These are phyloP conservation scores for Noctua fimbriata DNA, from an alignment of 2,888 invertebrate species.

Conservation along the genomic window DNA sequence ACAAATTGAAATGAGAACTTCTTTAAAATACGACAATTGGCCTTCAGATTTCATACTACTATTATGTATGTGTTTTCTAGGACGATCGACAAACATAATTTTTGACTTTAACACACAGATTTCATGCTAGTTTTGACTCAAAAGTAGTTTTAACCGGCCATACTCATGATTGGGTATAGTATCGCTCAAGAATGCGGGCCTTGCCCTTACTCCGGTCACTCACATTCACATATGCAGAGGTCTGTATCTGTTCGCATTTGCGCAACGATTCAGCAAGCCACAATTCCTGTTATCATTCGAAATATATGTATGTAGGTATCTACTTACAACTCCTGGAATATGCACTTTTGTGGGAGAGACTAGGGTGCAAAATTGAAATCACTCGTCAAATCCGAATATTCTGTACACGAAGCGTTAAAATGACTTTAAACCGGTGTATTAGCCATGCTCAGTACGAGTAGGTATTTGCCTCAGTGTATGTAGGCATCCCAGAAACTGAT, in stretches of 20 bases:
- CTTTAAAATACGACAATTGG: background rate
- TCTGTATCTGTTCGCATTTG: background rate
- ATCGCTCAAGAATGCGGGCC: constrained; percentile 28
- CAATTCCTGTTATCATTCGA: background rate
- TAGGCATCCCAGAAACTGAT: background rate
- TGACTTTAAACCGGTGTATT: background rate
- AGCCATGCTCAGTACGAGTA: background rate
- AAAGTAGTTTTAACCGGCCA: background rate
- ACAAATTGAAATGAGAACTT: background rate
- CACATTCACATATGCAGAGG: background rate
- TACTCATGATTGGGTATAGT: background rate
- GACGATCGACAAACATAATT: background rate
- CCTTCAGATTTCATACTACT: background rate
- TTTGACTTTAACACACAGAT: background rate
- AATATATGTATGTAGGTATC: background rate
- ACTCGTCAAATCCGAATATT: background rate
- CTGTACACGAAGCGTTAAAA: background rate
- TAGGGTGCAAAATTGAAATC: background rate
- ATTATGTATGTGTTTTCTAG: background rate
- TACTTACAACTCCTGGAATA: background rate
- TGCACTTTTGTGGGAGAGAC: background rate
- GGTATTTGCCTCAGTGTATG: background rate
- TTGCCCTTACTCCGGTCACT: background rate
- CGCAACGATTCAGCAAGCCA: background rate
- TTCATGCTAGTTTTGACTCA: background rate